Evolutionary conservation across 1,140 invertebrate species (phyloP).

Genomic region (Cardiocondyla obscurior): DNA sequence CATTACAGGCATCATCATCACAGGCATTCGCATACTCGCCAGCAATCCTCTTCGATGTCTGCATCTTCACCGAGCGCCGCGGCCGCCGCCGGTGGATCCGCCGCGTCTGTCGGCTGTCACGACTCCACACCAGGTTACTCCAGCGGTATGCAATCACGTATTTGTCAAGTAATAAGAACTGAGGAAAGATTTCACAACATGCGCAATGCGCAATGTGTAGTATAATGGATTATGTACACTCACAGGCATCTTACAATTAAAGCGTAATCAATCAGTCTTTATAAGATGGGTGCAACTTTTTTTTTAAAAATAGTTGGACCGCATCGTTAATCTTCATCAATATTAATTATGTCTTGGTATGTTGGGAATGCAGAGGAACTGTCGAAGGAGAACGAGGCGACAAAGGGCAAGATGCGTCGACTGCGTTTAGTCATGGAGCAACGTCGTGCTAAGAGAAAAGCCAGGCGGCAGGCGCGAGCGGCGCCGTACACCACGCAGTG

Average conservation of each 20-base stretch:
- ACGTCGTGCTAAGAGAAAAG: conserved; percentile 91
- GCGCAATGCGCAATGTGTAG: neutral
- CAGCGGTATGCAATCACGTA: conserved; percentile 53
- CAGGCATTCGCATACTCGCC: conserved; percentile 74
- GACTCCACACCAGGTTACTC: conserved; percentile 68
- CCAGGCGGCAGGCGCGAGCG: conserved; percentile 89
- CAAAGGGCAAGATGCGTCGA: conserved; percentile 93
- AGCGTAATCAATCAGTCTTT: neutral
- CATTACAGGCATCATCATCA: conserved; percentile 81
- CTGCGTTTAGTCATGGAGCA: conserved; percentile 95
- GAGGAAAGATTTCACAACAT: neutral
- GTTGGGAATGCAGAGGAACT: conserved; percentile 78
- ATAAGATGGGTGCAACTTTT: neutral
- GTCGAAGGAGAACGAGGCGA: conserved; percentile 90
- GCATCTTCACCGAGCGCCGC: conserved; percentile 59
- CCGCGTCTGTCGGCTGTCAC: conserved; percentile 58
- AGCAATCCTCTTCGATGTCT: conserved; percentile 69
- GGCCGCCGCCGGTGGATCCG: conserved; percentile 61
- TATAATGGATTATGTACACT: neutral
- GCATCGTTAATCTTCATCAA: neutral
- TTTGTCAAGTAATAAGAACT: neutral
- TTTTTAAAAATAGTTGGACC: neutral
- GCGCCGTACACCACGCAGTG: conserved; percentile 88
- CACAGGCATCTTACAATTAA: neutral
- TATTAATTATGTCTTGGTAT: neutral